Percentiles rank a stretch among this genome's conserved stretches.
Conservation (phyloP, 2,888 invertebrate species). For the Ellobium chinense region DNA sequence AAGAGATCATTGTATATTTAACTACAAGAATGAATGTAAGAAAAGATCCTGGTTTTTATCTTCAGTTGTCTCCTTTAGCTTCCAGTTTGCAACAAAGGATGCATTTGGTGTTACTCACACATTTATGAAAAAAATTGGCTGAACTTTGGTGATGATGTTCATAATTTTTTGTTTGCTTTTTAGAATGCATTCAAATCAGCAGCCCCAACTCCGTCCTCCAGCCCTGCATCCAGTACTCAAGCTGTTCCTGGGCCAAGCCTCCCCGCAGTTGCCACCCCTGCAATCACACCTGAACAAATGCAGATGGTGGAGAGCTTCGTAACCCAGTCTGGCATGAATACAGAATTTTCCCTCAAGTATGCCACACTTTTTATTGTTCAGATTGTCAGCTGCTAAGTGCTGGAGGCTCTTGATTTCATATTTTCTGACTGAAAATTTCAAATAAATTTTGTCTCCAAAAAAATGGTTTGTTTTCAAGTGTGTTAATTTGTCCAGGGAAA, state of each 20-base stretch:
- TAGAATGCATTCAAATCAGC: conserved; percentile 76
- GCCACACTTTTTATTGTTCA: too few relatives aligned
- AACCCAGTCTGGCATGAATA: conserved; percentile 90
- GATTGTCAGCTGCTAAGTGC: too few relatives aligned
- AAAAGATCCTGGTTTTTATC: too few relatives aligned
- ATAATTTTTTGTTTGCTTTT: conserved; percentile 30
- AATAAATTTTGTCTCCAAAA: not conserved
- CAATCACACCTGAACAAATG: conserved; percentile 82
- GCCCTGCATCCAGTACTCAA: conserved; percentile 68
- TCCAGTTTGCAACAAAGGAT: too few relatives aligned
- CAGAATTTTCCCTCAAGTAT: conserved; percentile 80
- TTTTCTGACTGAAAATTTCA: not conserved
- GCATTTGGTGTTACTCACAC: too few relatives aligned
- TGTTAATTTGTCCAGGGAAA: not conserved
- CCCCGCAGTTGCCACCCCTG: conserved; percentile 78
- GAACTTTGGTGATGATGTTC: not conserved
- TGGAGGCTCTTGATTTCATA: not conserved
- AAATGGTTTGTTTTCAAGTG: not conserved
- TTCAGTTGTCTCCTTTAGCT: too few relatives aligned
- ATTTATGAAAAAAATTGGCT: too few relatives aligned
- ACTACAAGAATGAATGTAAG: too few relatives aligned
- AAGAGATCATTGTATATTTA: too few relatives aligned
- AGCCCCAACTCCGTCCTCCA: conserved; percentile 78
- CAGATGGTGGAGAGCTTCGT: conserved; percentile 87
- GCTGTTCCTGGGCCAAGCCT: conserved; percentile 73